Evolutionary conservation across 2,888 invertebrate genomes (phyloP), one percentile per base, ranked within the genome.

Genomic region (Orgyia antiqua): DNA sequence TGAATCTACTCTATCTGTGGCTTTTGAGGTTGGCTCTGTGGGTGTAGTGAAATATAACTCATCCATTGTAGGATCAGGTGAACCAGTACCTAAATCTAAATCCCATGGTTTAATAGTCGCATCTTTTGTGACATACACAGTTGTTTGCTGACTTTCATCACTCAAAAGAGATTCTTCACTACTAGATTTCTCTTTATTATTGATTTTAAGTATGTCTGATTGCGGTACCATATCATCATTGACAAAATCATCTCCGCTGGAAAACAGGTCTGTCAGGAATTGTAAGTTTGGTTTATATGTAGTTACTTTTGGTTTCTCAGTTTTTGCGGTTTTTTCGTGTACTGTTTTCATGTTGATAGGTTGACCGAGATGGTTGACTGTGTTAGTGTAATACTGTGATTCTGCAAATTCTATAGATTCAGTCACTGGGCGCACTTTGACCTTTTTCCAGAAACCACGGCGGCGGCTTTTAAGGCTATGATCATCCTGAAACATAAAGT

Each of bases 391-490:
- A 57, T 82, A 83, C 68, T 95, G 94, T 0, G 94, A 94, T 67
- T 95, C 95, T 0, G 94, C 94, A 0, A 90, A 89, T 58, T 94
- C 94, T 29, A 94, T 91, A 12, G 90, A 88, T 65, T 94, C 94
- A 3, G 75, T 60, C 6, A 70, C 73, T 3, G 89, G 88, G 25
- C 88, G 87, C 13, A 91, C 89, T 43, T 91, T 90, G 0, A 93
- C 89, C 44, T 92, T 89, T 54, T 92, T 92, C 90, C 94, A 93
- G 54, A 91, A 90, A 29, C 94, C 93, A 41, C 92, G 89, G 36
- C 92, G 88, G 35, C 87, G 75, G 29, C 59, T 55, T 42, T 71
- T 74, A 33, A 59, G 52, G 13, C 56, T 60, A 24, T 51, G 51
- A 39, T 67, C 65, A 42, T 71, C 69, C 79, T 83, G 63, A 27